These are phyloP conservation scores for Nysson spinosus DNA, from an alignment of 2,888 invertebrate genomes.

Conservation along the genomic window DNA sequence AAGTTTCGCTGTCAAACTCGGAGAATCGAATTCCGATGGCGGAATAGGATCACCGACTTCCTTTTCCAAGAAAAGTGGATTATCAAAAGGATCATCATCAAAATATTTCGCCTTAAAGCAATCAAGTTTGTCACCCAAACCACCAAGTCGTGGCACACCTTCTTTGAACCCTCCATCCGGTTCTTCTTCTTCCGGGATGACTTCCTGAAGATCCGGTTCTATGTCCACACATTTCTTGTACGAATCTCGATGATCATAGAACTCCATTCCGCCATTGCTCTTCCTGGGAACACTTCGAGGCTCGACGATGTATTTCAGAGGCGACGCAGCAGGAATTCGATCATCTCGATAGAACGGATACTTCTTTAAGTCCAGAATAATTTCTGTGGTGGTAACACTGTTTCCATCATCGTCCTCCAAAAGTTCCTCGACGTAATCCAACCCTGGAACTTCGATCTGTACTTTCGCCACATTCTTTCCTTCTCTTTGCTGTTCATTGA, in stretches of 20 bases:
- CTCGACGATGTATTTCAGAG: slow-evolving; percentile 84
- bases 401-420: slow-evolving; percentile 18
- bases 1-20: slow-evolving; percentile 62
- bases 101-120: slow-evolving; percentile 87
- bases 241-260: slow-evolving; percentile 82
- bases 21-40: slow-evolving; percentile 61
- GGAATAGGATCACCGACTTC: slow-evolving; percentile 64
- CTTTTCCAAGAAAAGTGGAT: slow-evolving; percentile 82
- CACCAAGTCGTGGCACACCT: slow-evolving; percentile 78
- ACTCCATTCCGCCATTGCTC: slow-evolving; percentile 83
- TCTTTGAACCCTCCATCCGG: slow-evolving; percentile 63
- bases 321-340: slow-evolving; percentile 78
- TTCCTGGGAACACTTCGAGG: slow-evolving; percentile 82
- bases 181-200: slow-evolving; percentile 69
- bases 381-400: slow-evolving; percentile 8
- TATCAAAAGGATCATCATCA: slow-evolving; percentile 86
- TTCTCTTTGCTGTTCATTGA: slow-evolving; percentile 63
- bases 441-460: slow-evolving; percentile 66
- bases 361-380: slow-evolving; percentile 74
- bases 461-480: slow-evolving; percentile 54
- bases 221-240: slow-evolving; percentile 74
- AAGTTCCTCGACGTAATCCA: slow-evolving; percentile 50
- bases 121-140: slow-evolving; percentile 85
- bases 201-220: slow-evolving; percentile 66
- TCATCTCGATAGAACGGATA: slow-evolving; percentile 85